Evolutionary conservation across 2,113 vertebrate species (phyloP), one percentile per base, ranked within the genome.

Genomic region (Catharus fuscescens): DNA sequence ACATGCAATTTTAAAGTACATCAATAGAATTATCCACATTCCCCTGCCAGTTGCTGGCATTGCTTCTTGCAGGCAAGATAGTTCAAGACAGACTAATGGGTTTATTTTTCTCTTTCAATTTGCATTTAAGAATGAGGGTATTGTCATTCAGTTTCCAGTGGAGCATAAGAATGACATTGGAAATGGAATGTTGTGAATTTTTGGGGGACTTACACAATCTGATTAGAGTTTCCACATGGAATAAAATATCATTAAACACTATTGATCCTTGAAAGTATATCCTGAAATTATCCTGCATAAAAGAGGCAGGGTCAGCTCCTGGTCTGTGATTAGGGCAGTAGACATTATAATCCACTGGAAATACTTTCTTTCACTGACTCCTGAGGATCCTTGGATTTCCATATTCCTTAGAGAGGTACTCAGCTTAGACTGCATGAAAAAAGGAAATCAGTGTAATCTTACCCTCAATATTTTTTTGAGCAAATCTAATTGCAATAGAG

Each of bases 31-130:
- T 50, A 26, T 19, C 38, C 19, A 9, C 10, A 34, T 10, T 13
- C 7, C 31, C 18, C 32, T 84, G 31, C 11, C 20, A 42, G 18
- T 42, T 2, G 0, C 24, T 66, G 69, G 7, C 7, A 0, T 34
- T 54, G 23, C 7, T 50, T 28, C 23, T 66, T 28, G 26, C 21
- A 83, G 45, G 5, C 5, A 76, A 64, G 83, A 53, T 38, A 13
- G 9, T n/a, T 25, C 26, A 42, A 64, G 32, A 57, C 59, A 90
- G 3, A 15, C 25, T 31, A 31, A 6, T 9, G 20, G 13, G 5
- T 14, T 70, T 64, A 20, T 21, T 50, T 73, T 44, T 45, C 29
- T 44, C 50, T 86, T 81, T 38, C n/a, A 78, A 24, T 57, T 34
- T 81, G 12, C 16, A 47, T 14, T 60, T 54, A 74, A 66, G 13